A percentile compares a stretch with the other conserved stretches of the same genome.
phyloP scores from a whole-genome alignment of 1,140 invertebrate genomes.

The Cecropterus lyciades region DNA sequence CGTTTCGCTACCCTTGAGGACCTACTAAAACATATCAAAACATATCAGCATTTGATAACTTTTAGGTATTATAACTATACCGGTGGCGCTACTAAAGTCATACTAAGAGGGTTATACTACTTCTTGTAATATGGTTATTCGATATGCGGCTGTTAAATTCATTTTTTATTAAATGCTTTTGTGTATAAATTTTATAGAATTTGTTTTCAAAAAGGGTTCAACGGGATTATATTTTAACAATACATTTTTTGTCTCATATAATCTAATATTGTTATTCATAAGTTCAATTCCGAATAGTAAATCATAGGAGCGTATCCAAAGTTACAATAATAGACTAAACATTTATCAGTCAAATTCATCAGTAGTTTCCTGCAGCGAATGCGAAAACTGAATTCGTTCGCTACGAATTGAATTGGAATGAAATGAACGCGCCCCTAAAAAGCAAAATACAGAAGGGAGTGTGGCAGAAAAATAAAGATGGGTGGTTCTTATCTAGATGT shows the following conservation, averaged over 20 bases:
- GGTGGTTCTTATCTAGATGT: conserved; percentile 78
- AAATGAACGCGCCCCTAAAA: conserved; percentile 70
- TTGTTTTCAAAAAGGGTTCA: background rate
- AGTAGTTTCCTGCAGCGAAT: conserved; percentile 60
- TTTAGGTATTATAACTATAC: no score
- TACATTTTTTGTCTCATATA: conserved; percentile 21
- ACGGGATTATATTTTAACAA: conserved; percentile 3
- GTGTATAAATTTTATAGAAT: background rate
- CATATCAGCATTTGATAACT: no score
- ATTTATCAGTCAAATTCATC: conserved; percentile 71
- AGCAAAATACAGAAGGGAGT: conserved; percentile 60
- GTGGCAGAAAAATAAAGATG: conserved; percentile 72
- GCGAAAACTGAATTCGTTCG: conserved; percentile 72
- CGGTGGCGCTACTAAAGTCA: no score
- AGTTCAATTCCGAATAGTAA: conserved; percentile 26
- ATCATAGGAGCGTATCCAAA: conserved; percentile 55
- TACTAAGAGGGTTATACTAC: no score
- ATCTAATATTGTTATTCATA: conserved; percentile 31
- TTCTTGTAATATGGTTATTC: background rate
- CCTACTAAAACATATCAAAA: no score
- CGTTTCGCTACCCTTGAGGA: no score
- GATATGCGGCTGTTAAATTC: background rate
- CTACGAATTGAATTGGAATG: conserved; percentile 75
- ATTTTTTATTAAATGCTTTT: conserved; percentile 4
- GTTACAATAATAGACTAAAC: conserved; percentile 65